Evolutionary conservation across 1,140 invertebrate species (phyloP).

Genomic region (Drosophila quadrilineata): DNA sequence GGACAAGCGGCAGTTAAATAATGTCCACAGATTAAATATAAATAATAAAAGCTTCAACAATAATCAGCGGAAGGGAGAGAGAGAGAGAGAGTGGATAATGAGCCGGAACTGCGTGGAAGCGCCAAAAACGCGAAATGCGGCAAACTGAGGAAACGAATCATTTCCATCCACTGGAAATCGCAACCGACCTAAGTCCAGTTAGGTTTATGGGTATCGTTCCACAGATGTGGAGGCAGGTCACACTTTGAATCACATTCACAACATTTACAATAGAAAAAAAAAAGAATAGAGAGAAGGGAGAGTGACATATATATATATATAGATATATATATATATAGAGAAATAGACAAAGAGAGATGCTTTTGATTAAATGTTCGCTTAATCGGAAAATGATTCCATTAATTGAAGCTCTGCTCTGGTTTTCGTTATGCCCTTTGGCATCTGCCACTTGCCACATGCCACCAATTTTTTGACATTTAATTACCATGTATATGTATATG

Average conservation of each 20-base stretch:
- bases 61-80: not conserved
- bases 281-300: not conserved
- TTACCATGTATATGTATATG: too few species aligned
- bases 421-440: slow-evolving; percentile 14
- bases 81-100: not conserved
- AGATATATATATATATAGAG: too few species aligned
- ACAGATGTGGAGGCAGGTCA: slow-evolving; percentile 11
- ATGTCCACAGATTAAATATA: slow-evolving; percentile 44
- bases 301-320: too few species aligned
- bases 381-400: slow-evolving; percentile 72
- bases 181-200: slow-evolving; percentile 12
- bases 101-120: too few species aligned
- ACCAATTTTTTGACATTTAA: slow-evolving; percentile 25
- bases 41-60: slow-evolving; percentile 43
- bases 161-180: slow-evolving; percentile 10
- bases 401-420: too few species aligned
- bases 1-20: slow-evolving; percentile 33
- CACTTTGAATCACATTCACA: slow-evolving; percentile 8
- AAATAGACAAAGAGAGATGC: slow-evolving; percentile 31
- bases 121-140: too few species aligned
- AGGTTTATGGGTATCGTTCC: not conserved
- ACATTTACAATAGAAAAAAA: slow-evolving; percentile 10
- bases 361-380: slow-evolving; percentile 67
- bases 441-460: not conserved
- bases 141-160: slow-evolving; percentile 26